A percentile compares a stretch with the other conserved stretches of the same genome.
Conservation (phyloP, 2,888 invertebrate species). For the Scaptomyza polygonia region DNA sequence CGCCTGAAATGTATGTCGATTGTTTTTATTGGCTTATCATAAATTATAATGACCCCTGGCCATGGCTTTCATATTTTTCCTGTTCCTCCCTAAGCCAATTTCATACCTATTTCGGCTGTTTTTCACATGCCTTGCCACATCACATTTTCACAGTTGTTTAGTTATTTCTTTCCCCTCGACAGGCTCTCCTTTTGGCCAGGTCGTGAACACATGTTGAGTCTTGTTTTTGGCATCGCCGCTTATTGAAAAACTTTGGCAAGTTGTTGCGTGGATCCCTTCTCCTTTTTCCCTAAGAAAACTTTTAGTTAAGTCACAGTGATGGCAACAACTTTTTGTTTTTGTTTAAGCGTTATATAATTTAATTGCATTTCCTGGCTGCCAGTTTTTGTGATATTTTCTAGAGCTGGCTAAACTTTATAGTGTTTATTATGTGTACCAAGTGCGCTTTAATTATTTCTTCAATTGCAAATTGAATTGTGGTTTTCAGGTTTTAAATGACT, state of each 20-base stretch:
- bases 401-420: conserved; percentile 44
- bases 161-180: conserved; percentile 10
- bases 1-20: conserved; percentile 71
- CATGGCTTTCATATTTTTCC: conserved; percentile 58
- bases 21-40: conserved; percentile 74
- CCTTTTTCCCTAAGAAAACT: conserved; percentile 33
- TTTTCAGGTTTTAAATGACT: conserved; percentile 30
- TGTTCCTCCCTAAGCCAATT: neutral
- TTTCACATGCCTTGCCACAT: conserved; percentile 30
- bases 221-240: conserved; percentile 48
- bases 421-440: conserved; percentile 48
- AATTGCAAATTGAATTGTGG: conserved; percentile 43
- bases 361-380: conserved; percentile 25
- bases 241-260: conserved; percentile 56
- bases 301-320: conserved; percentile 29
- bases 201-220: conserved; percentile 50
- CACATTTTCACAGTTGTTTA: conserved; percentile 39
- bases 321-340: conserved; percentile 38
- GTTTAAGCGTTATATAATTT: conserved; percentile 43
- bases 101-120: conserved; percentile 12
- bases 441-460: conserved; percentile 44
- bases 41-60: conserved; percentile 65
- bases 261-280: conserved; percentile 22
- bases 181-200: conserved; percentile 2
- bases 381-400: conserved; percentile 36